Evolutionary conservation across 2,888 invertebrate species (phyloP), one percentile per base, ranked within the genome.

Genomic region (Chrysolina oricalcia): DNA sequence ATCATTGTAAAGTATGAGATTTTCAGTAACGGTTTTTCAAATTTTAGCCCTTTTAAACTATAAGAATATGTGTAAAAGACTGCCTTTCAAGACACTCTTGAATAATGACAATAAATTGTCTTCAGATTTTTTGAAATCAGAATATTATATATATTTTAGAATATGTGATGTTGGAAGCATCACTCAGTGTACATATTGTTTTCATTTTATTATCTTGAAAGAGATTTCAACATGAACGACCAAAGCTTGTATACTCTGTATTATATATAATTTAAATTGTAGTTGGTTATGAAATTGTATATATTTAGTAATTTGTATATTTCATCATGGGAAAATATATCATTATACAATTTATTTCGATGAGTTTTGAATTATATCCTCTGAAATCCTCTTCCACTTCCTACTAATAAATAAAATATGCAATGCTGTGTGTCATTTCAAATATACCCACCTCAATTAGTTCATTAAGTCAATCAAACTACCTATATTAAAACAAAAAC

Each of bases 211-310:
- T 59, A 9, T 59, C 15, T 59, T 59, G 72, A 65, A 73, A 78
- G 77, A 79, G 76, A 75, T 79, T 74, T 68, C 68, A 68, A 40
- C 53, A 53, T 68, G 68, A 78, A 84, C 85, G 83, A 87, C 87
- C 87, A 87, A 87, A 87, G 87, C 85, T 85, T 87, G 87, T 87
- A 87, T 80, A 87, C 87, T 85, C 76, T 87, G 86, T 87, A 87
- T 81, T 82, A 86, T 87, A 86, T 87, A 86, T 78, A 81, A 77
- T 80, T 78, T 79, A 74, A 74, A 74, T 77, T 76, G 78, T 78
- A 77, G 75, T 83, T 80, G 78, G 80, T 76, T 82, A 81, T 80
- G 75, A 75, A 78, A 78, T 73, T 84, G 83, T 83, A 83, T 77
- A 82, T 82, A 82, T 72, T 75, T 50, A 68, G 69, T 74, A 70